Percentiles rank a stretch among this genome's conserved stretches.
phyloP scores from a whole-genome alignment of 2,888 invertebrate species.

The Prenolepis imparis region DNA sequence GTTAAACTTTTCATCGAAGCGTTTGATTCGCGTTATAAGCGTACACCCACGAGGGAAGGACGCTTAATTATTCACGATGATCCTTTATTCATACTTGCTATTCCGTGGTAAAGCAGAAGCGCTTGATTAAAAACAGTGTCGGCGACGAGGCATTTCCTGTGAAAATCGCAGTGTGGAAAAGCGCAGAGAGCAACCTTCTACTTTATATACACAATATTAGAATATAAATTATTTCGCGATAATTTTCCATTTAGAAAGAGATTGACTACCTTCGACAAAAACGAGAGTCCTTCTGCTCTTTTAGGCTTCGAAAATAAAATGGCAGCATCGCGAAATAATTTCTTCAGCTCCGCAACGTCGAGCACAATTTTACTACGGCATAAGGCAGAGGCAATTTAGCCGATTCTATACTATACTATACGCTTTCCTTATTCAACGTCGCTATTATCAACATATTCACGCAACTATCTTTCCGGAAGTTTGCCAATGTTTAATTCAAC shows the following conservation, averaged over 20 bases:
- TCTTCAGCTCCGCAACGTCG: neutral
- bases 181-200: neutral
- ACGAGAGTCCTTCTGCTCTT: neutral
- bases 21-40: constrained; percentile 46
- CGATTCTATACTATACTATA: neutral
- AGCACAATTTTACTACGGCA: neutral
- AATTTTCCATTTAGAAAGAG: neutral
- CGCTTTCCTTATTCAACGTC: neutral
- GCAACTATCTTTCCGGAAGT: constrained; percentile 49
- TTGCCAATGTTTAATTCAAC: constrained; percentile 48
- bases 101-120: constrained; percentile 51
- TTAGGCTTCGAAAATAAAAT: neutral
- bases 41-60: constrained; percentile 2
- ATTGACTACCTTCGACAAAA: neutral
- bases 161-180: constrained; percentile 52
- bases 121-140: constrained; percentile 71
- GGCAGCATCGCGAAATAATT: neutral
- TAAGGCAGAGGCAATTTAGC: neutral
- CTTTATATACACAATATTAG: neutral
- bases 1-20: constrained; percentile 38
- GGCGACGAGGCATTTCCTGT: constrained; percentile 18
- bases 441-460: constrained; percentile 26
- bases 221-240: constrained; percentile 11
- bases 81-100: constrained; percentile 72
- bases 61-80: constrained; percentile 65